Evolutionary conservation across 2,113 vertebrate species (phyloP).

Genomic region (Cheilinus undulatus): DNA sequence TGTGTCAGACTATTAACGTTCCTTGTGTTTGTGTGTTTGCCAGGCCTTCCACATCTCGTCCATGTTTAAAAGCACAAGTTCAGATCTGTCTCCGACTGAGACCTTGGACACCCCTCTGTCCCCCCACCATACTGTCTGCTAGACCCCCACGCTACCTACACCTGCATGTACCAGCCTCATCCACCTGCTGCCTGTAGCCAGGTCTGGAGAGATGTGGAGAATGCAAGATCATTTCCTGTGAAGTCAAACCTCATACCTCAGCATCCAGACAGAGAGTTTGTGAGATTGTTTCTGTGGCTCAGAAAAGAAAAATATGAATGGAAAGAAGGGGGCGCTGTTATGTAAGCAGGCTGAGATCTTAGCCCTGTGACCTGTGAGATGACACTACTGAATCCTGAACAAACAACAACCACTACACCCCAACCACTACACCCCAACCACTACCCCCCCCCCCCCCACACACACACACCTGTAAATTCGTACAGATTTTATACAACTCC

Average conservation of each 20-base stretch:
- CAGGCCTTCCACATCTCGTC: constrained; percentile 82
- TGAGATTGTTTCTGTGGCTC: constrained; percentile 19
- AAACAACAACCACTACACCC: constrained; percentile 37
- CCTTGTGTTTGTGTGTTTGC: constrained; percentile 37
- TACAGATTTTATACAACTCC: constrained; percentile 40
- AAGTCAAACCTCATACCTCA: constrained; percentile 69
- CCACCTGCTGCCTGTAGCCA: constrained; percentile 31
- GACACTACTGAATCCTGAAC: constrained; percentile 31
- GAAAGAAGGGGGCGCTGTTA: constrained; percentile 6
- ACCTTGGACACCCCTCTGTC: constrained; percentile 68
- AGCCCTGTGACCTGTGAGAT: constrained; percentile 32
- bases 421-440: no score
- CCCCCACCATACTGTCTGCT: constrained; percentile 79
- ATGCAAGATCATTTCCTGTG: constrained; percentile 71
- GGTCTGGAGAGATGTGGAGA: constrained; percentile 46
- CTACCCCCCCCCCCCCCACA: background rate
- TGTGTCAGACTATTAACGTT: constrained; percentile 13
- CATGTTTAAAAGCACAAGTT: constrained; percentile 75
- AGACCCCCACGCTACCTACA: constrained; percentile 24
- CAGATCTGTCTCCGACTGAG: constrained; percentile 27
- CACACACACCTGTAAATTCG: constrained; percentile 58
- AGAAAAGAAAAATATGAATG: constrained; percentile 22
- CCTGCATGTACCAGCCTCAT: background rate
- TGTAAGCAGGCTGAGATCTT: constrained; percentile 7
- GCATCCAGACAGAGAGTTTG: constrained; percentile 22